Conservation (phyloP, 2,113 vertebrate genomes). For the Etheostoma spectabile region DNA sequence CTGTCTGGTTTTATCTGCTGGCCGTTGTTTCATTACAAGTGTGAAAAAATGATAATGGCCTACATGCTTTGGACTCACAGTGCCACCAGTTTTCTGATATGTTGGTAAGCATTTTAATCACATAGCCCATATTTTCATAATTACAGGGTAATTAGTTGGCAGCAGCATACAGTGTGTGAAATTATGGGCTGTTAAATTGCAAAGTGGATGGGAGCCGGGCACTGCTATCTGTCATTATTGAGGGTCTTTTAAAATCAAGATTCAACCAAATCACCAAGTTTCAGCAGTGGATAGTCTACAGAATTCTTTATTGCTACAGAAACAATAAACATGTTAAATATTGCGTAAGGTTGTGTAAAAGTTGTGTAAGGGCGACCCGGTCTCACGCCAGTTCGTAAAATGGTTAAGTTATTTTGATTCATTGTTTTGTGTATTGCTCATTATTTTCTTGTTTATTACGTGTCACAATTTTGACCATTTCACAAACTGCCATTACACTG, state of each 20-base stretch:
- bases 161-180: conserved; percentile 34
- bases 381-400: no score
- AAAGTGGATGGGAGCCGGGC: conserved; percentile 11
- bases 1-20: neutral
- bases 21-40: neutral
- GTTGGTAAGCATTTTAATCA: conserved; percentile 50
- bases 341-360: no score
- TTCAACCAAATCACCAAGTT: neutral
- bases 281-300: neutral
- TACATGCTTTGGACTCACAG: neutral
- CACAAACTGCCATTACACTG: no score
- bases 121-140: conserved; percentile 32
- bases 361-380: neutral
- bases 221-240: neutral
- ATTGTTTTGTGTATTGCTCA: no score
- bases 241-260: neutral
- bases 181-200: conserved; percentile 42
- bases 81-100: conserved; percentile 13
- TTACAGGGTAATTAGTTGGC: conserved; percentile 36
- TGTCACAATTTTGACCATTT: no score
- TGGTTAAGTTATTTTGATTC: no score
- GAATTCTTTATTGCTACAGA: neutral
- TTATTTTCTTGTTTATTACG: no score
- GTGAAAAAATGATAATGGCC: neutral
- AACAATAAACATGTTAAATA: conserved; percentile 25